Evolutionary conservation across 2,888 invertebrate species (phyloP).

Genomic region (Argyresthia albistria): DNA sequence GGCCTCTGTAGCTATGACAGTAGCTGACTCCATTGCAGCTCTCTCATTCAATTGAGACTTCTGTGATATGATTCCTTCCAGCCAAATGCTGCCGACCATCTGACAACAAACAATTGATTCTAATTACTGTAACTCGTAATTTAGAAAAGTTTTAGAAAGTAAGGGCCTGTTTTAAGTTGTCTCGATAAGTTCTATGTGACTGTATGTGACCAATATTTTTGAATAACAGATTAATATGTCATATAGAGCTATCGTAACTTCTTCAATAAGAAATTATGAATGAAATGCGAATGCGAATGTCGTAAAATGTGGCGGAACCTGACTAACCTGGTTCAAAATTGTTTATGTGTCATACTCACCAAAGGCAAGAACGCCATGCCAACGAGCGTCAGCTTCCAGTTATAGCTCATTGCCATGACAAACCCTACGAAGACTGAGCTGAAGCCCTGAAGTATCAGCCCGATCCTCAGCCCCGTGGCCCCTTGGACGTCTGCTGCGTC

Average conservation of each 20-base stretch:
- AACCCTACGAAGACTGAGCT: conserved; percentile 74
- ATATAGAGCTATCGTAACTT: no score
- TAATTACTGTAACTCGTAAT: no score
- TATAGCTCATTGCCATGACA: conserved; percentile 67
- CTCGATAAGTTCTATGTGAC: no score
- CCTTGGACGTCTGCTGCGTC: conserved; percentile 77
- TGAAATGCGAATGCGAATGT: no score
- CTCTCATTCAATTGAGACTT: conserved; percentile 74
- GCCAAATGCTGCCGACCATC: conserved; percentile 74
- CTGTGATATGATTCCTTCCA: conserved; percentile 73
- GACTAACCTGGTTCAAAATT: no score
- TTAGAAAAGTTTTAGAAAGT: no score
- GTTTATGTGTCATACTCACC: conserved; percentile 33
- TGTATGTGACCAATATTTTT: no score
- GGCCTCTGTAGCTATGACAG: conserved; percentile 77
- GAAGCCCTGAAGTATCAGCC: conserved; percentile 73
- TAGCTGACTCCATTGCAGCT: conserved; percentile 74
- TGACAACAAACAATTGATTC: conserved; percentile 13
- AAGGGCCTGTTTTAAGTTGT: no score
- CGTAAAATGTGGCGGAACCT: no score
- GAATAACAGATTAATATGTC: no score
- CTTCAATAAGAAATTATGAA: no score
- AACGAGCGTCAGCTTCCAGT: conserved; percentile 76
- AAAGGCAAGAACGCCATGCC: conserved; percentile 65
- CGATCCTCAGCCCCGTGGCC: conserved; percentile 74